A percentile compares a stretch with the other conserved stretches of the same genome.
Evolutionary conservation across 2,797 vertebrate species (phyloP).

Genomic region (Tragelaphus eurycerus): DNA sequence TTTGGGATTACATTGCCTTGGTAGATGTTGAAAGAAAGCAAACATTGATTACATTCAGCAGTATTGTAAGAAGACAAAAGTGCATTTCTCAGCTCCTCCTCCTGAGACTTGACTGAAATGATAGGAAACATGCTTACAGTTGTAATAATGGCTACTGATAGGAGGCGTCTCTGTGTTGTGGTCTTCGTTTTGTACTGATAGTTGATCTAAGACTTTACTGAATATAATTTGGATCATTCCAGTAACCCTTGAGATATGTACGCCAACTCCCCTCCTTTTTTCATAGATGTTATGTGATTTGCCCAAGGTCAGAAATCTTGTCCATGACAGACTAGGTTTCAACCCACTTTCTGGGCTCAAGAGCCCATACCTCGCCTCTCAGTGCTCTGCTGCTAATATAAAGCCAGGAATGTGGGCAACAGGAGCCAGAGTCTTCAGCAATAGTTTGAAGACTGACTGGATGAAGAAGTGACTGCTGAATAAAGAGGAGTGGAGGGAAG

Average conservation of each 20-base stretch:
- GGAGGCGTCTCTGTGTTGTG: rapidly evolving
- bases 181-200: background rate
- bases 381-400: too few relatives aligned
- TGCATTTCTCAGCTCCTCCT: too few relatives aligned
- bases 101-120: background rate
- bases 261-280: too few relatives aligned
- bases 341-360: background rate
- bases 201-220: background rate
- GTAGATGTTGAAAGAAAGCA: background rate
- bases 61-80: background rate
- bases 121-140: background rate
- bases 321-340: too few relatives aligned
- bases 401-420: background rate
- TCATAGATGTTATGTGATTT: background rate
- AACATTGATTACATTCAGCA: background rate
- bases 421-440: background rate
- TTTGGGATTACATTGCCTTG: background rate
- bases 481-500: background rate
- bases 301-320: background rate
- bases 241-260: too few relatives aligned
- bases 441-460: background rate
- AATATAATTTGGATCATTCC: background rate
- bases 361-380: background rate
- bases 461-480: background rate
- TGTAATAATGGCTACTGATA: background rate